Evolutionary conservation across 1,140 invertebrate genomes (phyloP), one percentile per base, ranked within the genome.

Genomic region (Vanessa atalanta): DNA sequence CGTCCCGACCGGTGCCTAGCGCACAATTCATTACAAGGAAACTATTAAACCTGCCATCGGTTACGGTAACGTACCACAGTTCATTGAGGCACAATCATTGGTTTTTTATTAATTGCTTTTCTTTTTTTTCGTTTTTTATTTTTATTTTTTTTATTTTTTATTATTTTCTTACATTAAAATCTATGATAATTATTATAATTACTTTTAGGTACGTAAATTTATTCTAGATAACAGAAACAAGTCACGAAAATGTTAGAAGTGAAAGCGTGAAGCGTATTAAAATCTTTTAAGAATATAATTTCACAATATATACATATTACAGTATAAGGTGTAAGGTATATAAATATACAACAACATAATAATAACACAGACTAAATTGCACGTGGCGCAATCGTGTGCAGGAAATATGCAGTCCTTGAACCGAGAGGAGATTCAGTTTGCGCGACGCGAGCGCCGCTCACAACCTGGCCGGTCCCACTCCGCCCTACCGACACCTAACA

Each of bases 21-120:
- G 85, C 88, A 87, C 85, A 87, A 77, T 88, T 87, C 87, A 85
- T 88, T 84, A 84, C 67, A 80, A 87, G 86, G 83, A 84, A 88
- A 89, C 84, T 83, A 88, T 87, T 84, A 80, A 83, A 87, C 85
- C 89, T 86, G 89, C 88, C 89, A 85, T 88, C 86, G 82, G 83
- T 88, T 88, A 89, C 86, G 91, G 91, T 93, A 93, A 91, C 91
- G 91, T 93, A 93, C 91, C 89, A 93, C 91, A 93, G 88, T 91
- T 93, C 85, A 93, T 93, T 93, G 91, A 93, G 91, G 91, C 91
- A 93, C 91, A 91, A 93, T 93, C 89, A 93, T 93, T 93, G 91
- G 91, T 93, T 91, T 89, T 82, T 92, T 91, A 78, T 91, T 89
- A 86, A 88, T 92, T 90, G 86, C 89, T 92, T 92, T 90, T 87